Evolutionary conservation across 2,113 vertebrate species (phyloP).

Genomic region (Columbina picui): DNA sequence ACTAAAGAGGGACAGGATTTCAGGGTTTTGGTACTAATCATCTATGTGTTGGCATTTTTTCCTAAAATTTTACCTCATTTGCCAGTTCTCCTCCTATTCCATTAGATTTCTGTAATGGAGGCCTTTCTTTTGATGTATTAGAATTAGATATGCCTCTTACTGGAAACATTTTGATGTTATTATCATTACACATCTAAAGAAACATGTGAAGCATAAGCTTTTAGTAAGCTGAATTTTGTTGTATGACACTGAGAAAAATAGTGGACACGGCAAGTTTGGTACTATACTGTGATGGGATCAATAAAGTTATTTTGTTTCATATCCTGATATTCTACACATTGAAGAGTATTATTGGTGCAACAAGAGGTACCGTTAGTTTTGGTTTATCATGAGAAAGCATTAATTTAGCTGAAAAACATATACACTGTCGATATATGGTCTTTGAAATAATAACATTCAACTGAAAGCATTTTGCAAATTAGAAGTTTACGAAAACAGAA

Average conservation of each 20-base stretch:
- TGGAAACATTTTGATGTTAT: background rate
- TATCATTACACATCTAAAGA: background rate
- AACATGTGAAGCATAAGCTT: background rate
- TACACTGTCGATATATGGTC: background rate
- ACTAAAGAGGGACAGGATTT: background rate
- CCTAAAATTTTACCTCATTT: background rate
- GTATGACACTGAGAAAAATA: background rate
- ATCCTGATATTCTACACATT: background rate
- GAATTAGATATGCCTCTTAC: background rate
- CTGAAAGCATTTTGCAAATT: background rate
- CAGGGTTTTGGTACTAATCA: background rate
- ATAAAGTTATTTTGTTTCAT: constrained; percentile 28
- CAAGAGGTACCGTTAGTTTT: background rate
- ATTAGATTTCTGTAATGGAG: background rate
- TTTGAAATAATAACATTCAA: background rate
- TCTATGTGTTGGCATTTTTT: background rate
- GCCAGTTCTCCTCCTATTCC: background rate
- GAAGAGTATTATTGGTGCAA: background rate
- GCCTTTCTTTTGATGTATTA: background rate
- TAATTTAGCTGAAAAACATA: constrained; percentile 1
- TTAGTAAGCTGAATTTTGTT: background rate
- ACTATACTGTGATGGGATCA: background rate
- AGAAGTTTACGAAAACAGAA: background rate
- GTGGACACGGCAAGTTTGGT: background rate
- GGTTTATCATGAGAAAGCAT: constrained; percentile 25